Evolutionary conservation across 2,888 invertebrate species (phyloP).

Genomic region (Lasiommata megera): DNA sequence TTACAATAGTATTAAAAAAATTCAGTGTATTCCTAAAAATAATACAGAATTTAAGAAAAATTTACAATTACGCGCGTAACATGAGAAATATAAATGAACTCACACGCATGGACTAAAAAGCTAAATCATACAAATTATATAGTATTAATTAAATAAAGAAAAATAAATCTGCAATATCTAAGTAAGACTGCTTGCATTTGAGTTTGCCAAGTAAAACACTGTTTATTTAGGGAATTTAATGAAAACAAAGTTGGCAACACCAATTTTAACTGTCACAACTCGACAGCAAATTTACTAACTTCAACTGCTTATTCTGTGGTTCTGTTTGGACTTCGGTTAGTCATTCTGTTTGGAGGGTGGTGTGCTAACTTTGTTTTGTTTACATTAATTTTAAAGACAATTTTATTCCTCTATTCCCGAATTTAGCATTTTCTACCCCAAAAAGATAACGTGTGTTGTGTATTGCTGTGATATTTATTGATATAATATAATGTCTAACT

Average conservation of each 20-base stretch:
- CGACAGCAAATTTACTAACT: constrained; percentile 11
- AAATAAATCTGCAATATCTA: too few relatives aligned
- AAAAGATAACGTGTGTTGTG: constrained; percentile 43
- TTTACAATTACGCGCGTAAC: too few relatives aligned
- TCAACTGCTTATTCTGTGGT: constrained; percentile 36
- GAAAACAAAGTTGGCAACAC: background rate
- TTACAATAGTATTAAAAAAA: too few relatives aligned
- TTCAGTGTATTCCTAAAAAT: too few relatives aligned
- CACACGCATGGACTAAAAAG: too few relatives aligned
- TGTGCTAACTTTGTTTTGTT: constrained; percentile 39
- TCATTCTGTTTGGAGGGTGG: constrained; percentile 35
- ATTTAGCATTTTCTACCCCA: background rate
- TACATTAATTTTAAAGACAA: constrained; percentile 34
- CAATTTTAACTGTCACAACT: background rate
- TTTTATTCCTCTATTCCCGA: constrained; percentile 23
- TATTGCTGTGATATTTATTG: constrained; percentile 46
- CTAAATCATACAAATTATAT: too few relatives aligned
- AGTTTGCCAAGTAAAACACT: too few relatives aligned
- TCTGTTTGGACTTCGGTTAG: constrained; percentile 28
- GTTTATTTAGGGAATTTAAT: background rate
- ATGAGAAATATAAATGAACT: too few relatives aligned
- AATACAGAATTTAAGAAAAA: too few relatives aligned
- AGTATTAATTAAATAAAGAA: too few relatives aligned
- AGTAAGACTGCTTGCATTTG: too few relatives aligned
- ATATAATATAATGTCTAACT: background rate